Percentiles rank a stretch among this genome's conserved stretches.
These are phyloP conservation scores for Zophobas morio DNA, from an alignment of 1,140 invertebrate genomes.

Conservation along the genomic window DNA sequence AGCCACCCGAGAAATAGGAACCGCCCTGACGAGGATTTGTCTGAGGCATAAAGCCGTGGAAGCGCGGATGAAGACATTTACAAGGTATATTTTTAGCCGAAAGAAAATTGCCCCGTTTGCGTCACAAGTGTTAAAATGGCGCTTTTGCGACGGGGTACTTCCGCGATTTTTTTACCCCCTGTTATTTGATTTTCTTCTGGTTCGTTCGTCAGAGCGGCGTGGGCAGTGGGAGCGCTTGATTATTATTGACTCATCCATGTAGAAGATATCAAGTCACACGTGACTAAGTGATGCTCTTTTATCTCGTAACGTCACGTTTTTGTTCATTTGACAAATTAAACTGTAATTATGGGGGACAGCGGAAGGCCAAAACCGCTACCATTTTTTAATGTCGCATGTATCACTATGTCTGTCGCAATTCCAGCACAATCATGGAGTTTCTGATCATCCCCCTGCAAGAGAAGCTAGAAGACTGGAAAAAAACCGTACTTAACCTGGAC, in stretches of 20 bases:
- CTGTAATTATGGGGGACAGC: no score
- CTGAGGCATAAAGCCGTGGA: constrained; percentile 95
- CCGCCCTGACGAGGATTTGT: constrained; percentile 93
- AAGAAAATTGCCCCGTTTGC: neutral
- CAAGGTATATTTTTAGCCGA: constrained; percentile 74
- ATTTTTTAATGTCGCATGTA: no score
- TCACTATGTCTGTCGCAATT: constrained; percentile 3
- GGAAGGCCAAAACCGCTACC: no score
- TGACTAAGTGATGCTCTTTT: neutral
- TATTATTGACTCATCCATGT: no score
- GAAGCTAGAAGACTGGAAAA: constrained; percentile 93
- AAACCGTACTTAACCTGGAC: constrained; percentile 84
- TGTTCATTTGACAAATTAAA: neutral
- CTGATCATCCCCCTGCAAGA: constrained; percentile 89
- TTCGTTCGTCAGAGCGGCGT: no score
- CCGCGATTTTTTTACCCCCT: no score
- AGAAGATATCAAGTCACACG: no score
- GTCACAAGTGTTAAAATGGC: no score
- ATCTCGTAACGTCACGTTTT: neutral
- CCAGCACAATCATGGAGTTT: constrained; percentile 83
- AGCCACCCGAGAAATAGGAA: constrained; percentile 96
- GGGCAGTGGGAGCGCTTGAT: no score
- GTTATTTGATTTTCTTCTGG: no score
- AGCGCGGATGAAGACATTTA: constrained; percentile 92
- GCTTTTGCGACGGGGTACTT: no score